phyloP scores from a whole-genome alignment of 2,113 vertebrate species.

The Actinemys pallida region DNA sequence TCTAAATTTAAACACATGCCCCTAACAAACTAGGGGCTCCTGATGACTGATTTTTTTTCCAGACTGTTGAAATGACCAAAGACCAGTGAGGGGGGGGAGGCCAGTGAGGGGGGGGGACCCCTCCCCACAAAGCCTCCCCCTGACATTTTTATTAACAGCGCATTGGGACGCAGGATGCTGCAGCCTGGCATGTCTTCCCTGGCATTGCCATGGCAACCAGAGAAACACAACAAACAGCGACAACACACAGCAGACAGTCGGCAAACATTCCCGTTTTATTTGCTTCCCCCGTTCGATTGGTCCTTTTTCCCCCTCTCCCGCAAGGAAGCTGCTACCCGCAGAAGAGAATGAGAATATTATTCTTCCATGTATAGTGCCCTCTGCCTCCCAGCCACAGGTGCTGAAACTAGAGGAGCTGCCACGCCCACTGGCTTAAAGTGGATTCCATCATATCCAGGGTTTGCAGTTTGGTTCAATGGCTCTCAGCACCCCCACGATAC shows the following conservation, averaged over 20 bases:
- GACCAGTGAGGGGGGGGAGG: not conserved
- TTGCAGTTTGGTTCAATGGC: no score
- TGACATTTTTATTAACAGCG: rapidly evolving
- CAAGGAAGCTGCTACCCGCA: constrained; percentile 49
- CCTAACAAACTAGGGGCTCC: not conserved
- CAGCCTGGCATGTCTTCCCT: constrained; percentile 43
- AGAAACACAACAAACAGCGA: constrained; percentile 71
- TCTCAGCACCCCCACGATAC: no score
- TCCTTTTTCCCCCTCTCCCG: constrained; percentile 65
- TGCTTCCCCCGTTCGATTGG: constrained; percentile 39
- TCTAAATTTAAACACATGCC: not conserved
- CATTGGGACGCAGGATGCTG: not conserved
- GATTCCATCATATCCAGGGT: no score
- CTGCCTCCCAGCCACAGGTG: not conserved
- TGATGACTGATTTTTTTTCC: not conserved
- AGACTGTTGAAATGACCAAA: not conserved
- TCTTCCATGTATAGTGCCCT: rapidly evolving
- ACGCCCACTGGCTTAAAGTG: no score
- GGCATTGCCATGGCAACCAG: constrained; percentile 48
- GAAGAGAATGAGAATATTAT: not conserved
- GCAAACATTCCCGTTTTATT: constrained; percentile 72
- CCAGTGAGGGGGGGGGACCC: not conserved
- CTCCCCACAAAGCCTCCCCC: not conserved
- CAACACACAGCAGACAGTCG: constrained; percentile 61
- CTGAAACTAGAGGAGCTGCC: no score